Conservation (phyloP, 2,888 invertebrate species). For the Drosophila mettleri region DNA sequence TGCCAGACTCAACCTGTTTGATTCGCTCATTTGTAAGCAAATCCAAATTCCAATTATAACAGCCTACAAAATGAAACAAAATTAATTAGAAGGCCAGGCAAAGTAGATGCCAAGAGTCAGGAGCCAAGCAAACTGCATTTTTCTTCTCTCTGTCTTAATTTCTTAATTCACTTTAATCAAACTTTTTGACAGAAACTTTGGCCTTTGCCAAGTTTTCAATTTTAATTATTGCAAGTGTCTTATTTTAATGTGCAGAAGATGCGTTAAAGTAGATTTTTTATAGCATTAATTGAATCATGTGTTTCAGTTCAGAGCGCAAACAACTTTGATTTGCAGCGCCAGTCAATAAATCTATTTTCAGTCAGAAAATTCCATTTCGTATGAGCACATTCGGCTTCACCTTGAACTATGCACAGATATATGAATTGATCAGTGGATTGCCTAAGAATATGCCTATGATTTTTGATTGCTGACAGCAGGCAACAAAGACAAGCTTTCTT, state of each 20-base stretch:
- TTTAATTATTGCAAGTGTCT: neutral
- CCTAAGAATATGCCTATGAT: neutral
- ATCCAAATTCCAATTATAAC: conserved; percentile 20
- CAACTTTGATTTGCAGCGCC: neutral
- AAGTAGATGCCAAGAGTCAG: neutral
- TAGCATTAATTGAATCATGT: too few relatives aligned
- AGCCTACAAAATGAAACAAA: conserved; percentile 22
- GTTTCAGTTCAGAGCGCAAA: neutral
- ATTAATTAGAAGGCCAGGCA: conserved; percentile 3
- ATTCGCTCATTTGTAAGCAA: conserved; percentile 10
- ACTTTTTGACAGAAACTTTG: neutral
- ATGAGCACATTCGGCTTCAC: neutral
- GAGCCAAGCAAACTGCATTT: neutral
- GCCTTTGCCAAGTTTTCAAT: neutral
- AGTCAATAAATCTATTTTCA: conserved; percentile 13
- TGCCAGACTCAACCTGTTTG: conserved; percentile 40
- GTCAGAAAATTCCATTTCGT: conserved; percentile 17
- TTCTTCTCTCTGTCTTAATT: neutral
- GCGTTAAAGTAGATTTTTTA: neutral
- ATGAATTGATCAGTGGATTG: neutral
- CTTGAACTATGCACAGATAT: conserved; percentile 19
- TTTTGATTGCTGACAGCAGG: neutral
- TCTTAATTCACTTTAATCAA: neutral
- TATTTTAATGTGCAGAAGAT: neutral
- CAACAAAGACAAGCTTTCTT: conserved; percentile 1